Conservation (phyloP, 2,113 vertebrate species). For the Sceloporus undulatus region DNA sequence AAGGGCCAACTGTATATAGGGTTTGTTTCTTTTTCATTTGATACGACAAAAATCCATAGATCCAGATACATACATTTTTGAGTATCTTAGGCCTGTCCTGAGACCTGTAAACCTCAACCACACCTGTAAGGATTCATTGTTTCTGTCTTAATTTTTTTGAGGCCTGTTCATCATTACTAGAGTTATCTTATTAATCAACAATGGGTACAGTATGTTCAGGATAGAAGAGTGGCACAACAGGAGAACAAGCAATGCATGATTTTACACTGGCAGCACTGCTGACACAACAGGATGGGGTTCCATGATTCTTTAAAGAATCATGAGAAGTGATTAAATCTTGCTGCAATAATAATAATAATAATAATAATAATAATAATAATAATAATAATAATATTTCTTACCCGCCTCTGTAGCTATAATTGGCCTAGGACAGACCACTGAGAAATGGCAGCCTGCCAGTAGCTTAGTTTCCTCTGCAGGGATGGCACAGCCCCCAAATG, state of each 20-base stretch:
- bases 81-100: not conserved
- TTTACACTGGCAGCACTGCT: not conserved
- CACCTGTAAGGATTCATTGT: not conserved
- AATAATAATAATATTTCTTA: no score
- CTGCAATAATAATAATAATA: not conserved
- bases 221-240: not conserved
- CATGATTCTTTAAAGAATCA: not conserved
- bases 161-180: not conserved
- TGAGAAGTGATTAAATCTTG: not conserved
- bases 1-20: not conserved
- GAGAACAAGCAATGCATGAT: not conserved
- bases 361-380: no score
- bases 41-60: not conserved
- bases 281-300: not conserved
- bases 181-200: not conserved
- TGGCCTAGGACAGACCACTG: no score
- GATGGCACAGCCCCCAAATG: no score
- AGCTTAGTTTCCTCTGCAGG: no score
- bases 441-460: no score
- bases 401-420: no score
- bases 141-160: not conserved
- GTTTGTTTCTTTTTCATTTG: not conserved
- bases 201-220: not conserved
- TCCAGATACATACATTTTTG: not conserved
- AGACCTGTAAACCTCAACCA: not conserved